phyloP scores from a whole-genome alignment of 2,113 vertebrate genomes.

The Microcebus tavaratra region DNA sequence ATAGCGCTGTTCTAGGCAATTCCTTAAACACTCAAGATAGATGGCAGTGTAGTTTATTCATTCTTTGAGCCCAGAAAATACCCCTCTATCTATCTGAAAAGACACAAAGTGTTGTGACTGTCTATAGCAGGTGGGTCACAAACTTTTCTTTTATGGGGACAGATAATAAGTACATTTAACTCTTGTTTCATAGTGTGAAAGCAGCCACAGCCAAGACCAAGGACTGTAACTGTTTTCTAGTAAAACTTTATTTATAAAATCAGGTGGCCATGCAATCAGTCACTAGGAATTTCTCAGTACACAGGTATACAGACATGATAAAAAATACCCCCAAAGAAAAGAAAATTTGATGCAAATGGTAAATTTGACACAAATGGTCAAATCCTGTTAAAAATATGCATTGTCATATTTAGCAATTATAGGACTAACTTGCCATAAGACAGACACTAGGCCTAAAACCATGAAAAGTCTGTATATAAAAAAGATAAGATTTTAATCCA shows the following conservation, averaged over 20 bases:
- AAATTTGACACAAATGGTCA: no score
- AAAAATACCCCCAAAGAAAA: not conserved
- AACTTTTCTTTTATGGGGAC: not conserved
- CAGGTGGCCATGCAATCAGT: not conserved
- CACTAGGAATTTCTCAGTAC: not conserved
- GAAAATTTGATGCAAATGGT: not conserved
- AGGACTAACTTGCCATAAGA: not conserved
- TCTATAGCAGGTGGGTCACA: not conserved
- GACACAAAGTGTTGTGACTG: not conserved
- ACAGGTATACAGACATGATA: not conserved
- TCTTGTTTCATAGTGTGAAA: not conserved
- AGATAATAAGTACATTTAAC: not conserved
- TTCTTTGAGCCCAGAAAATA: not conserved
- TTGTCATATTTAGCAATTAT: not conserved
- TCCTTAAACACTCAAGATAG: not conserved
- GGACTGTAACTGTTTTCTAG: not conserved
- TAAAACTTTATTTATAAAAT: slow-evolving; percentile 1
- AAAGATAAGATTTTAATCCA: slow-evolving; percentile 1
- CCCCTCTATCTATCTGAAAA: not conserved
- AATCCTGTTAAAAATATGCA: not conserved
- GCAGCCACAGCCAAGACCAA: not conserved
- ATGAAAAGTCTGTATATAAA: not conserved
- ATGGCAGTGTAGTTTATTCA: not conserved
- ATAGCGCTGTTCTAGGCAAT: not conserved
- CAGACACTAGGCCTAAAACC: not conserved